A percentile compares a stretch with the other conserved stretches of the same genome.
Evolutionary conservation across 2,113 vertebrate genomes (phyloP).

Genomic region (Dolichotis patagonum): DNA sequence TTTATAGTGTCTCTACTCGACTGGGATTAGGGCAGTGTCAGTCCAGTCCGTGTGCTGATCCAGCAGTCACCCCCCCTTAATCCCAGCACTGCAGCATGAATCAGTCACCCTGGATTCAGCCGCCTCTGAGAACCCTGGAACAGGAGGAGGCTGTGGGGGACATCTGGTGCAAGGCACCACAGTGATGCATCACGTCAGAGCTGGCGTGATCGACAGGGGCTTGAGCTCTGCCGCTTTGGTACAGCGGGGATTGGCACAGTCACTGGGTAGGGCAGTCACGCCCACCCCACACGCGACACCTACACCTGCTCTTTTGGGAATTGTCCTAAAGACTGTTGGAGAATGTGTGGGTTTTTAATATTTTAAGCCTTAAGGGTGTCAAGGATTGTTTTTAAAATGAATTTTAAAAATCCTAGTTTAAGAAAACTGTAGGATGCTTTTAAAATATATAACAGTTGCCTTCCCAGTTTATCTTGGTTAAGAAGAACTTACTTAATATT

Average conservation of each 20-base stretch:
- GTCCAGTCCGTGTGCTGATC: background rate
- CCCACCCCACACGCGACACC: background rate
- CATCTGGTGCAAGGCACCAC: background rate
- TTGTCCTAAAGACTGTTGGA: slow-evolving; percentile 18
- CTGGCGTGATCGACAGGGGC: background rate
- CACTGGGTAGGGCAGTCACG: background rate
- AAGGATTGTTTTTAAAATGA: background rate
- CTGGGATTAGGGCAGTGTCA: background rate
- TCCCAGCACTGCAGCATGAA: background rate
- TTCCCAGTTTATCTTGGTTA: background rate
- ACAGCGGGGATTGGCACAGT: background rate
- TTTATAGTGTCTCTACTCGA: background rate
- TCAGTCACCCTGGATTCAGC: background rate
- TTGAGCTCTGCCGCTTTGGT: background rate
- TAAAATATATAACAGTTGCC: background rate
- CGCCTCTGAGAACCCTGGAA: background rate
- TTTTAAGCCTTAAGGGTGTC: slow-evolving; percentile 16
- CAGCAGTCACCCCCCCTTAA: background rate
- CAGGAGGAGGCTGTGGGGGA: background rate
- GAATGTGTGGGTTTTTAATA: slow-evolving; percentile 40
- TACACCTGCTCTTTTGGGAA: background rate
- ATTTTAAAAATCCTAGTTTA: slow-evolving; percentile 35
- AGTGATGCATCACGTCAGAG: background rate
- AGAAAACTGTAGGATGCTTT: slow-evolving; percentile 36
- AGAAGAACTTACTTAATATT: background rate